Conservation (phyloP, 2,113 vertebrate genomes). For the Sander vitreus region DNA sequence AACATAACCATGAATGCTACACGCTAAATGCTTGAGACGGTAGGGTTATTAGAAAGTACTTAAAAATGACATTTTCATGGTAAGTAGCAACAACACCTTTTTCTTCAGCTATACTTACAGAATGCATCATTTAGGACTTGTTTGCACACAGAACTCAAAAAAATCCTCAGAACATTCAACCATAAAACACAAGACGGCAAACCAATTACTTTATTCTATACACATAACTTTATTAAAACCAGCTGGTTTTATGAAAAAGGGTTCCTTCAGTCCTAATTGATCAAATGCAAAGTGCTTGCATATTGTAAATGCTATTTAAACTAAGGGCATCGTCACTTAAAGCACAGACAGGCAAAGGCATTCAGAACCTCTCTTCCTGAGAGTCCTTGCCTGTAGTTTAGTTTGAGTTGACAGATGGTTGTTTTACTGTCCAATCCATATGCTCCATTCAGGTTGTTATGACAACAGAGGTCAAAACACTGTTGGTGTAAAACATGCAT, state of each 20-base stretch:
- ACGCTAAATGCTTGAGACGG: background rate
- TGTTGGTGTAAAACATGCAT: slow-evolving; percentile 25
- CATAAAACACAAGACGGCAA: background rate
- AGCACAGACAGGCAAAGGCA: background rate
- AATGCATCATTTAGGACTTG: background rate
- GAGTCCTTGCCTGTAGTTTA: background rate
- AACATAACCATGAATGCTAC: background rate
- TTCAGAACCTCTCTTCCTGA: background rate
- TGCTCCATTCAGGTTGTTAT: slow-evolving; percentile 11
- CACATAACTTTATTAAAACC: background rate
- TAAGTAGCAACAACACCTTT: background rate
- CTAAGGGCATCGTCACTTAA: background rate
- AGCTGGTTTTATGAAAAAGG: no score
- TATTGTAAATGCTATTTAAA: background rate
- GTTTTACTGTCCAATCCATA: slow-evolving; percentile 16
- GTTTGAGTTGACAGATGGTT: slow-evolving; percentile 11
- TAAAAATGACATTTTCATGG: background rate
- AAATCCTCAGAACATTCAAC: background rate
- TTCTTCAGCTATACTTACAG: background rate
- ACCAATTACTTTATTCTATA: background rate
- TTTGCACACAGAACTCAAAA: background rate
- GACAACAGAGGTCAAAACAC: slow-evolving; percentile 14
- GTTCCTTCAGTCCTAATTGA: background rate
- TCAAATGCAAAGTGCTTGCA: background rate
- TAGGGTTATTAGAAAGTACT: background rate